Evolutionary conservation across 2,113 vertebrate genomes (phyloP), one percentile per base, ranked within the genome.

Genomic region (Paradisaea rubra): DNA sequence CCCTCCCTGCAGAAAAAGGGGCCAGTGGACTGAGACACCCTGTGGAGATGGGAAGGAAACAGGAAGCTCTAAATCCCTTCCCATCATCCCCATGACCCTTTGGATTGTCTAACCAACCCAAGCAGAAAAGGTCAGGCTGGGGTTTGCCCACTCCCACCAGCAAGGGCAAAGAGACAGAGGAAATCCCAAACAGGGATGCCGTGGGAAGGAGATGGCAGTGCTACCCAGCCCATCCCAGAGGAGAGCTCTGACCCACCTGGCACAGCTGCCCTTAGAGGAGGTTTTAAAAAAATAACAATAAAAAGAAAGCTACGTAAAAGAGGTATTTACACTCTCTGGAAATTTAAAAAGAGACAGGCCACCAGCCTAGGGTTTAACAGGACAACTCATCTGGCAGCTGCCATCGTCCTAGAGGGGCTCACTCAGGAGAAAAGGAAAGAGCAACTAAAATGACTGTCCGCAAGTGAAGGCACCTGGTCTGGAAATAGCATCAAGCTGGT

Each of bases 381-480:
- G 71, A 60, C 45, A 93, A 92, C 50, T 69, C 56, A 86, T 91
- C 68, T 6, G 65, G 90, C 74, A 93, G 76, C 86, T 91, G 92
- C 88, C 93, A 57, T 76, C 13, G 6, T 85, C 70, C 79, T 91
- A 79, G 68, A 71, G 54, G 54, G 65, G 59, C 56, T 95, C 0
- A 1, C 50, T 72, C 71, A 81, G 65, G 61, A 91, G 64, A 66
- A 65, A 77, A 81, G 33, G 53, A 50, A 59, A 79, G 70, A 95
- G 70, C 57, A 93, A 95, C 82, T 60, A 49, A 95, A 94, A 92
- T 33, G 45, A 90, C 88, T 65, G 45, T 93, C 72, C 0, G 3
- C 59, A 79, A 88, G 73, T 71, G 86, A 96, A 96, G 94, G 94
- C 96, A 97, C 94, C 91, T 93, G 88, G 69, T 95, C 91, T 89